A percentile compares a stretch with the other conserved stretches of the same genome.
phyloP scores from a whole-genome alignment of 2,113 vertebrate species.

The Smithornis capensis region DNA sequence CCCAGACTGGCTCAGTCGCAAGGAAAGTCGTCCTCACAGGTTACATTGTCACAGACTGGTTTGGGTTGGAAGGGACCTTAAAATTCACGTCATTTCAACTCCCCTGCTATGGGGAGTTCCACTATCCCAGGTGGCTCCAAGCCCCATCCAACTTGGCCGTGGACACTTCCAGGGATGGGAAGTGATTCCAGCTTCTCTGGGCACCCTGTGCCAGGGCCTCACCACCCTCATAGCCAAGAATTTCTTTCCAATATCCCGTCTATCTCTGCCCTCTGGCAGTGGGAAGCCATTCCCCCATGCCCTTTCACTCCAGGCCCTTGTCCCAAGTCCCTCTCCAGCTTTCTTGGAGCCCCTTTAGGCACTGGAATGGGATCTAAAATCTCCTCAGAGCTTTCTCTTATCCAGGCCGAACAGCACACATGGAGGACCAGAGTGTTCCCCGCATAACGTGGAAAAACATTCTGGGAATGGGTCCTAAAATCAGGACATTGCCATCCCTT shows the following conservation, averaged over 20 bases:
- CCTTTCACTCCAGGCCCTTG: background rate
- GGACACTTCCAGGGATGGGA: background rate
- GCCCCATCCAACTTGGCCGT: fast-evolving
- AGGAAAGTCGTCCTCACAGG: background rate
- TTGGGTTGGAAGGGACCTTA: background rate
- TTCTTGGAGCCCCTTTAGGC: background rate
- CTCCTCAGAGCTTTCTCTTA: background rate
- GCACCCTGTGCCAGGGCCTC: background rate
- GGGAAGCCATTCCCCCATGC: background rate
- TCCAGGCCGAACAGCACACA: background rate
- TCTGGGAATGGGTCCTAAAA: background rate
- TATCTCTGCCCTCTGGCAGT: background rate
- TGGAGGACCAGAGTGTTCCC: background rate
- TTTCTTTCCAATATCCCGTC: background rate
- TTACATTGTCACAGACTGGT: background rate
- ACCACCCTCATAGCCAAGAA: background rate
- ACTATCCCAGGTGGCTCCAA: background rate
- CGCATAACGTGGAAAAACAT: fast-evolving
- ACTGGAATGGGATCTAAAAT: background rate
- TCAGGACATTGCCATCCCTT: background rate
- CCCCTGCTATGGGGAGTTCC: background rate
- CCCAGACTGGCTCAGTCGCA: background rate
- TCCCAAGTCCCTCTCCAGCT: background rate
- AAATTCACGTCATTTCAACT: background rate
- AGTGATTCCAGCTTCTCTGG: background rate